A percentile compares a stretch with the other conserved stretches of the same genome.
Evolutionary conservation across 2,113 vertebrate genomes (phyloP).

Genomic region (Pachypanchax playfairii): DNA sequence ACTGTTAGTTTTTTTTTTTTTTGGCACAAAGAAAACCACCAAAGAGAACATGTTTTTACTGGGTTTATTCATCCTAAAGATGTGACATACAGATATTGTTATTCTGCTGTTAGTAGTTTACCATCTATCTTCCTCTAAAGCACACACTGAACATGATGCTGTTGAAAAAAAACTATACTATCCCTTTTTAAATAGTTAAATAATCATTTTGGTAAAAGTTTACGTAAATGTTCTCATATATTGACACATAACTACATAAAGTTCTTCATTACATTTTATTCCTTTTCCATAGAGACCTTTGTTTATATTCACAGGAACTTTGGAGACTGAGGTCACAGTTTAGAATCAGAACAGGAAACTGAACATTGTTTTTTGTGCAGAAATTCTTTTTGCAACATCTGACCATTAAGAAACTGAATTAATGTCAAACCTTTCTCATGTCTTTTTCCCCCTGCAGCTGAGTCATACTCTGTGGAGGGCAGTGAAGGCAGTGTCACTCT

Average conservation of each 20-base stretch:
- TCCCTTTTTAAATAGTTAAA: background rate
- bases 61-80: too few species aligned
- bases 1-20: too few species aligned
- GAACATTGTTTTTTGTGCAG: conserved; percentile 62
- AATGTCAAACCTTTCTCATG: conserved; percentile 2
- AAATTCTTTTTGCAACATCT: conserved; percentile 52
- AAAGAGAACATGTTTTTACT: too few species aligned
- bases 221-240: background rate
- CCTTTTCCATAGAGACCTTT: background rate
- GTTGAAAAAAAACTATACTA: too few species aligned
- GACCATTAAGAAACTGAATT: conserved; percentile 35
- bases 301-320: conserved; percentile 1
- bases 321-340: conserved; percentile 11
- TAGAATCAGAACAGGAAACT: conserved; percentile 64
- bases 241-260: background rate
- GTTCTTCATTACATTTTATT: background rate
- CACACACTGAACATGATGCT: too few species aligned
- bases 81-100: too few species aligned
- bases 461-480: conserved; percentile 84
- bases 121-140: too few species aligned
- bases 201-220: background rate
- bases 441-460: conserved; percentile 57
- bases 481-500: conserved; percentile 81
- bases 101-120: too few species aligned
- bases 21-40: too few species aligned